A percentile compares a stretch with the other conserved stretches of the same genome.
Evolutionary conservation across 2,113 vertebrate genomes (phyloP).

Genomic region (Daphoenositta chrysoptera): DNA sequence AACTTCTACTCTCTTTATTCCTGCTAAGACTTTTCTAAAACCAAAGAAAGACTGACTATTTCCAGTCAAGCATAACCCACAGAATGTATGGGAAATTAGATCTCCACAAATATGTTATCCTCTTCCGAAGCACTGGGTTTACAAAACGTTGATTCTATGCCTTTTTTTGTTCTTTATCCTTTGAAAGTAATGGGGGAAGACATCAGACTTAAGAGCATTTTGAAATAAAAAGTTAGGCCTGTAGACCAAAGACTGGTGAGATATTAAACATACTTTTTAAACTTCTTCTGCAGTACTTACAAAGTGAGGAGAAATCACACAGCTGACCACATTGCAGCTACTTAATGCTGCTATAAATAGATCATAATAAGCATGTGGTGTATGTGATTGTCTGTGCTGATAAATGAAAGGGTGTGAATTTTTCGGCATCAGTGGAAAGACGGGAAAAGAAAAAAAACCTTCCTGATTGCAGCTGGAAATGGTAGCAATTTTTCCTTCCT

Average conservation of each 20-base stretch:
- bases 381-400: not conserved
- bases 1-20: not conserved
- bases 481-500: constrained; percentile 39
- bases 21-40: not conserved
- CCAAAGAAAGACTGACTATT: not conserved
- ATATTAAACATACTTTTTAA: not conserved
- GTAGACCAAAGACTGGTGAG: not conserved
- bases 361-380: constrained; percentile 10
- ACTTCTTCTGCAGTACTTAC: not conserved
- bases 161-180: not conserved
- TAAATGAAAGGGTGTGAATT: constrained; percentile 27
- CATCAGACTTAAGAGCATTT: not conserved
- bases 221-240: not conserved
- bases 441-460: not conserved
- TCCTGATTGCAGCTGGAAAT: constrained; percentile 37
- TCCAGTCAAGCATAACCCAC: not conserved
- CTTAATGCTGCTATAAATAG: constrained; percentile 28
- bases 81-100: not conserved
- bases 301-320: not conserved
- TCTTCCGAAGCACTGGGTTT: not conserved
- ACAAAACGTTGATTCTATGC: not conserved
- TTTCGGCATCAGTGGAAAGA: not conserved
- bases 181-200: not conserved
- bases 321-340: constrained; percentile 21
- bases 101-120: not conserved